Percentiles rank a stretch among this genome's conserved stretches.
Conservation (phyloP, 2,888 invertebrate genomes). For the Scaptomyza reducta region DNA sequence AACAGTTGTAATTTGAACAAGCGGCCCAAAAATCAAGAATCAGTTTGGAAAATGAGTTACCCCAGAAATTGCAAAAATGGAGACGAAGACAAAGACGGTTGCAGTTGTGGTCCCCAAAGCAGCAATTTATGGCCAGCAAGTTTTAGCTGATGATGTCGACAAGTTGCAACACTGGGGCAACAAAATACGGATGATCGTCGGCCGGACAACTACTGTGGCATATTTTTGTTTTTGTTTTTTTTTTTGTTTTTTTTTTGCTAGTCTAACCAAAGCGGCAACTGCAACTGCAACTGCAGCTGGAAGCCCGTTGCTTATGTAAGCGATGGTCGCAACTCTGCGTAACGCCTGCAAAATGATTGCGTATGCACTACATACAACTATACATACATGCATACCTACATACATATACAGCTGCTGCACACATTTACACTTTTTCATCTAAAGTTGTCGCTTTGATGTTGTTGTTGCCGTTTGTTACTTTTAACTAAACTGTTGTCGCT, state of each 20-base stretch:
- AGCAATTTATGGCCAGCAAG: conserved; percentile 52
- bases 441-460: conserved; percentile 15
- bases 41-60: conserved; percentile 15
- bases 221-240: conserved; percentile 20
- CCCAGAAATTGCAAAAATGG: conserved; percentile 8
- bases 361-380: conserved; percentile 8
- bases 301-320: conserved; percentile 70
- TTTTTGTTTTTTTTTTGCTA: background rate
- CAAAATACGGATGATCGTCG: conserved; percentile 15
- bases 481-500: conserved; percentile 6
- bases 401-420: background rate
- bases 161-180: conserved; percentile 66
- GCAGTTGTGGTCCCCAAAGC: conserved; percentile 23
- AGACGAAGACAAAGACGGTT: conserved; percentile 4
- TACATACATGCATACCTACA: background rate
- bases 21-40: conserved; percentile 19
- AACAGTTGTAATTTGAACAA: conserved; percentile 5
- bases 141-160: conserved; percentile 42
- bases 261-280: conserved; percentile 34
- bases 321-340: conserved; percentile 34
- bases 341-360: conserved; percentile 46
- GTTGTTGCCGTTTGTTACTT: conserved; percentile 6
- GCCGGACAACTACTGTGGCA: conserved; percentile 39
- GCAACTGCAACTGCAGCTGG: conserved; percentile 61
- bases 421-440: conserved; percentile 35